These are phyloP conservation scores for Machimus atricapillus DNA, from an alignment of 2,888 invertebrate species.

Conservation along the genomic window DNA sequence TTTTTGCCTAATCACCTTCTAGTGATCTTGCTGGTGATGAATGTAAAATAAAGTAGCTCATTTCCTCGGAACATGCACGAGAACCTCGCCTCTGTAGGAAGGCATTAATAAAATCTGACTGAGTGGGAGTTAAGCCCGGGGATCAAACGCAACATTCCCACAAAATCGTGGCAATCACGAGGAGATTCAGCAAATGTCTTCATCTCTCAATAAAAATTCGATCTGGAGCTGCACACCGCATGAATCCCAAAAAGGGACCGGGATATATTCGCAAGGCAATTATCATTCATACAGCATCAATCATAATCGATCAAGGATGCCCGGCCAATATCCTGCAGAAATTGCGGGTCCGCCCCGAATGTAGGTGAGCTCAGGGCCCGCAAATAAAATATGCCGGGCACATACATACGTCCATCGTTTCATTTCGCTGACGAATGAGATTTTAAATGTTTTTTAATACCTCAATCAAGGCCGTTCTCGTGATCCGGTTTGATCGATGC, in stretches of 20 bases:
- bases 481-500: conserved; percentile 33
- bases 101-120: not conserved
- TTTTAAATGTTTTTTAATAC: conserved; percentile 48
- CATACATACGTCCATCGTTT: conserved; percentile 31
- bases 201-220: conserved; percentile 33
- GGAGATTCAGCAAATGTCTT: conserved; percentile 26
- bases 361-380: not conserved
- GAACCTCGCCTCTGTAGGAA: not conserved
- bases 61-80: not conserved
- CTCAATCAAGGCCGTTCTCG: conserved; percentile 19
- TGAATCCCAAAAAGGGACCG: conserved; percentile 3
- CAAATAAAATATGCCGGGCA: conserved; percentile 30
- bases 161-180: conserved; percentile 22
- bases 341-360: conserved; percentile 33
- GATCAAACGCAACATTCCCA: conserved; percentile 17
- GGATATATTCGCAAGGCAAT: conserved; percentile 11
- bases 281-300: conserved; percentile 45
- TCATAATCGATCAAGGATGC: conserved; percentile 47
- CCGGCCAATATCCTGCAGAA: conserved; percentile 19
- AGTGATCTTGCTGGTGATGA: not conserved
- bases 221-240: conserved; percentile 4
- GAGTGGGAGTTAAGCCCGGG: not conserved
- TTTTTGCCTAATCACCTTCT: not conserved
- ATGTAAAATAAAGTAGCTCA: not conserved
- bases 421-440: conserved; percentile 44